A percentile compares a stretch with the other conserved stretches of the same genome.
These are phyloP conservation scores for Margaritifera margaritifera DNA, from an alignment of 2,888 invertebrate species.

Conservation along the genomic window DNA sequence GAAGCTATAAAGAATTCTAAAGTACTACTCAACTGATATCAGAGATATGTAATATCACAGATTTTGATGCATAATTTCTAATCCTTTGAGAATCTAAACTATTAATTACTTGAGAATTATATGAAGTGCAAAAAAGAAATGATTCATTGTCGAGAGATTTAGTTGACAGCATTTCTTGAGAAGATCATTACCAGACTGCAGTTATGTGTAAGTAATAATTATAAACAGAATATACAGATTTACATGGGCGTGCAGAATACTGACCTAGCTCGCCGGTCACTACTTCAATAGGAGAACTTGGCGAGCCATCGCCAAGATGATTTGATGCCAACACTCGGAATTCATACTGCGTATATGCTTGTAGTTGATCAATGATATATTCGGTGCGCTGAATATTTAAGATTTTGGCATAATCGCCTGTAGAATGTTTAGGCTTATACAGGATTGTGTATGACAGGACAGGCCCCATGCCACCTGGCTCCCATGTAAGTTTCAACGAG, in stretches of 20 bases:
- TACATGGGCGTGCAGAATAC: constrained; percentile 39
- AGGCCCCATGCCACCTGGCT: constrained; percentile 77
- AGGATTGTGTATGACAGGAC: constrained; percentile 97
- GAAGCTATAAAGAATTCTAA: no score
- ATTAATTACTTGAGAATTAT: no score
- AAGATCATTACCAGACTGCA: no score
- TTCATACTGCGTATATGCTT: constrained; percentile 96
- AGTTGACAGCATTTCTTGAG: no score
- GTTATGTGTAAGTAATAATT: no score
- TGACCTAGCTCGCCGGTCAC: constrained; percentile 97
- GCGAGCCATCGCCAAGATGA: constrained; percentile 92
- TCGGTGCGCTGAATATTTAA: constrained; percentile 90
- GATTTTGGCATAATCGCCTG: constrained; percentile 84
- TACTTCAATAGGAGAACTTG: constrained; percentile 89
- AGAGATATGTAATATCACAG: no score
- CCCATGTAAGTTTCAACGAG: constrained; percentile 93
- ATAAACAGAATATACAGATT: no score
- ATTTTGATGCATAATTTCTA: no score
- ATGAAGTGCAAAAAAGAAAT: no score
- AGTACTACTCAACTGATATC: no score
- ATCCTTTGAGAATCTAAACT: no score
- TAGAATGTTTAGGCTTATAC: constrained; percentile 92
- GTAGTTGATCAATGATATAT: constrained; percentile 85
- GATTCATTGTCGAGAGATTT: no score
- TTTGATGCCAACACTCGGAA: constrained; percentile 96